Base-by-base conservation (phyloP, 2,888 invertebrate genomes). In the Metalampra italica region DNA sequence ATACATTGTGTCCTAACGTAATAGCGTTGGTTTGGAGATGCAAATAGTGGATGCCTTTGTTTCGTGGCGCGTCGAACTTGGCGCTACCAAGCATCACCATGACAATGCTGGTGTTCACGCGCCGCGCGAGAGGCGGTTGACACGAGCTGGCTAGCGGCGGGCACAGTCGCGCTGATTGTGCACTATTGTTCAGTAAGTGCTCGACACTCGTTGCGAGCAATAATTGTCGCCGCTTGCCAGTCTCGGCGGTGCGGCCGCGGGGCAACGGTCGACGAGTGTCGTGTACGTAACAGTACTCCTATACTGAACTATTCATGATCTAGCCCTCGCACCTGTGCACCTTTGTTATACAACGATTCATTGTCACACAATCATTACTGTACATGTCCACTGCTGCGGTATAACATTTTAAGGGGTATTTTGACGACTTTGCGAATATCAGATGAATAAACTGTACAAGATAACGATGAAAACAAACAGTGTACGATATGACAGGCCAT, bases 41-140 rank as follows among this genome's bases (percentile, higher is more conserved):
- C 72, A 76, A 83, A 84, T 82, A 71, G 54, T 55, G 56, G 56
- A 54, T 53, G 62, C 70, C 71, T 78, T 88, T 82, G 85, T 85
- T 82, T 78, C 59, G 62, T 64, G 60, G 81, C 75, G 66, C 77
- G 72, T 76, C 76, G 78, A 81, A 78, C 78, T 66, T 71, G 66
- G 68, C 73, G 71, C 59, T 68, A 22, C 60, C 64, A 59, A 61
- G 64, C 68, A 85, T 85, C 81, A 83, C 75, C 84, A 87, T 85
- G 79, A 88, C 86, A 88, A 87, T 82, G 67, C 71, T 68, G 61
- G 66, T 66, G 71, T 76, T 73, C 78, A 76, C 71, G 72, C 71
- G 71, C 73, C 79, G 72, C 72, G 73, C 73, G 70, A 74, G 80
- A 82, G 81, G 77, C 82, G 75, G 82, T 82, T 78, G 86, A 82